A percentile compares a stretch with the other conserved stretches of the same genome.
Conservation (phyloP, 2,797 vertebrate species). For the Distichodus sexfasciatus region DNA sequence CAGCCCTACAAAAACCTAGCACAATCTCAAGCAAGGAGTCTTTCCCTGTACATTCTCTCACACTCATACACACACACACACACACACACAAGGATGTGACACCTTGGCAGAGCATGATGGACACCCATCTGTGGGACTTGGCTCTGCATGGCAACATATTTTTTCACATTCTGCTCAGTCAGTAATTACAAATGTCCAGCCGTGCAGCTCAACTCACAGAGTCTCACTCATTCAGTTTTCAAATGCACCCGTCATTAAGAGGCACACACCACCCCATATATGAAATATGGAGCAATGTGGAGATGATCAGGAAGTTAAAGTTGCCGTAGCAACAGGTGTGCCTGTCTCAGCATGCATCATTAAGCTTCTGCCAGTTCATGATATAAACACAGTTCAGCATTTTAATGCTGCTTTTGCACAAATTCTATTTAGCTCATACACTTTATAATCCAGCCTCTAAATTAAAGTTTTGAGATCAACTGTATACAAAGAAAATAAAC, state of each 20-base stretch:
- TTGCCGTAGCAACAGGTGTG: not conserved
- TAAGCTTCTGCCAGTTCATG: not conserved
- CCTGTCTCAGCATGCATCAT: not conserved
- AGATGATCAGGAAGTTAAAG: not conserved
- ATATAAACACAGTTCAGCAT: not conserved
- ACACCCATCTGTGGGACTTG: not conserved
- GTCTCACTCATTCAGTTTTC: not conserved
- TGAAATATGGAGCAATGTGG: too few relatives aligned
- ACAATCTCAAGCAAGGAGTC: too few relatives aligned
- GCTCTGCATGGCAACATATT: not conserved
- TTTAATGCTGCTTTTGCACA: not conserved
- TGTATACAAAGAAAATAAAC: too few relatives aligned
- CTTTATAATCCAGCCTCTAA: too few relatives aligned
- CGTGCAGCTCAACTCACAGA: not conserved
- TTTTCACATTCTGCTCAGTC: conserved; percentile 12
- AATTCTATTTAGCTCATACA: too few relatives aligned
- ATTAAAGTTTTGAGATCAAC: too few relatives aligned
- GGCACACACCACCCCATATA: too few relatives aligned
- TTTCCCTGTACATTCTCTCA: conserved; percentile 22
- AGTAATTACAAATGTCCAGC: not conserved
- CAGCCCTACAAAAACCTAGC: too few relatives aligned
- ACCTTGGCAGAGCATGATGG: not conserved
- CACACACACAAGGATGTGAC: not conserved
- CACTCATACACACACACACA: not conserved
- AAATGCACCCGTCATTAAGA: not conserved